Evolutionary conservation across 2,797 vertebrate species (phyloP).

Genomic region (Brachyrhaphis roseni): DNA sequence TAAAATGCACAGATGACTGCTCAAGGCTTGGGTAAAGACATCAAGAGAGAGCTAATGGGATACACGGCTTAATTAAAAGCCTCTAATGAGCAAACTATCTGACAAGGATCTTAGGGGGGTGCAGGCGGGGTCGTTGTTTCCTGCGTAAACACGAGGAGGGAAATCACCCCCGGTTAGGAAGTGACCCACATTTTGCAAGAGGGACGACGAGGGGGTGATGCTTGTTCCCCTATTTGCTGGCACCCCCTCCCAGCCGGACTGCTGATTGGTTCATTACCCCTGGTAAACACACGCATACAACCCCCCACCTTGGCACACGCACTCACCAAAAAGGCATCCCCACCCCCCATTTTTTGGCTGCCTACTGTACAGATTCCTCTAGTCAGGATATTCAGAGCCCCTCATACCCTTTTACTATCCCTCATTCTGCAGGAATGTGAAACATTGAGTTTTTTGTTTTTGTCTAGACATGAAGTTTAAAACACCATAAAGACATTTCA

Average conservation of each 20-base stretch:
- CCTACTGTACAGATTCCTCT: constrained; percentile 58
- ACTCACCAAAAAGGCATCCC: constrained; percentile 23
- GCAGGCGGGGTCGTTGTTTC: constrained; percentile 36
- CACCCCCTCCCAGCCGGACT: constrained; percentile 52
- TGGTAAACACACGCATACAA: constrained; percentile 53
- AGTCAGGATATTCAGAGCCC: constrained; percentile 22
- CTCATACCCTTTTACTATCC: constrained; percentile 23
- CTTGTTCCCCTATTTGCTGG: constrained; percentile 32
- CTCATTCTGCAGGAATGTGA: constrained; percentile 33
- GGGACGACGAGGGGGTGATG: constrained; percentile 38
- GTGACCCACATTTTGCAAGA: constrained; percentile 73
- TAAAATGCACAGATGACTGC: not conserved
- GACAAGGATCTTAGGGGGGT: constrained; percentile 38
- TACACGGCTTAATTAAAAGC: constrained; percentile 59
- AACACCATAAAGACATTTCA: not conserved
- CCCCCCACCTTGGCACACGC: constrained; percentile 35
- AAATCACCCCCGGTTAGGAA: constrained; percentile 67
- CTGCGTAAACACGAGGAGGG: constrained; percentile 33
- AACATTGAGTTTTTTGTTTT: not conserved
- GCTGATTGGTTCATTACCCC: constrained; percentile 74
- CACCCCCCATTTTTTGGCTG: constrained; percentile 36
- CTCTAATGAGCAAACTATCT: constrained; percentile 53
- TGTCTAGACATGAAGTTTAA: not conserved
- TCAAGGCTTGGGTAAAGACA: constrained; percentile 19
- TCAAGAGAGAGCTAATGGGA: constrained; percentile 45